Evolutionary conservation across 2,888 invertebrate species (phyloP).

Genomic region (Entomobrya proxima): DNA sequence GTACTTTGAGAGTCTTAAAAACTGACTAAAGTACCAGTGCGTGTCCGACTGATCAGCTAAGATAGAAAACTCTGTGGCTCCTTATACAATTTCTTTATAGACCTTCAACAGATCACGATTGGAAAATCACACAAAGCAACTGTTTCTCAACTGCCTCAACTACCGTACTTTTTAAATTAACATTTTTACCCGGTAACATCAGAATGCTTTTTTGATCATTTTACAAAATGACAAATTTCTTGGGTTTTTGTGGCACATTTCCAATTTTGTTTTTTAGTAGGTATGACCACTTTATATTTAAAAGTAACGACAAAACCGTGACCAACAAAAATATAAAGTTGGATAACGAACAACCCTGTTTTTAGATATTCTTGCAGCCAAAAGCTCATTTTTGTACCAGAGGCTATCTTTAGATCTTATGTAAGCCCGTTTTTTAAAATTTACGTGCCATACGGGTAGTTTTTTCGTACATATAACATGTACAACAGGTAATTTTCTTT

Average conservation of each 20-base stretch:
- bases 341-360: constrained; percentile 20
- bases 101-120: no score
- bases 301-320: constrained; percentile 36
- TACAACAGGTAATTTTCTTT: constrained; percentile 13
- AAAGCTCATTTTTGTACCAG: not conserved
- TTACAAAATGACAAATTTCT: no score
- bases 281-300: not conserved
- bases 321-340: constrained; percentile 18
- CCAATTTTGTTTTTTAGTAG: not conserved
- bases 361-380: not conserved
- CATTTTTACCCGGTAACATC: not conserved
- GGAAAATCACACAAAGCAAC: no score
- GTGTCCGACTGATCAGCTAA: constrained; percentile 69
- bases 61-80: constrained; percentile 56
- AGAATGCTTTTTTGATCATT: no score
- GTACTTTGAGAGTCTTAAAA: constrained; percentile 70
- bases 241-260: not conserved
- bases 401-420: constrained; percentile 32
- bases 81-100: constrained; percentile 18
- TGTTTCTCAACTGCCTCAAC: constrained; percentile 15
- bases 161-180: not conserved
- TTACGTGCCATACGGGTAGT: constrained; percentile 10
- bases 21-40: constrained; percentile 69
- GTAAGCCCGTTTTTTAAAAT: not conserved
- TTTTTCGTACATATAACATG: not conserved